Conservation (phyloP, 2,113 vertebrate genomes). For the Origma solitaria region DNA sequence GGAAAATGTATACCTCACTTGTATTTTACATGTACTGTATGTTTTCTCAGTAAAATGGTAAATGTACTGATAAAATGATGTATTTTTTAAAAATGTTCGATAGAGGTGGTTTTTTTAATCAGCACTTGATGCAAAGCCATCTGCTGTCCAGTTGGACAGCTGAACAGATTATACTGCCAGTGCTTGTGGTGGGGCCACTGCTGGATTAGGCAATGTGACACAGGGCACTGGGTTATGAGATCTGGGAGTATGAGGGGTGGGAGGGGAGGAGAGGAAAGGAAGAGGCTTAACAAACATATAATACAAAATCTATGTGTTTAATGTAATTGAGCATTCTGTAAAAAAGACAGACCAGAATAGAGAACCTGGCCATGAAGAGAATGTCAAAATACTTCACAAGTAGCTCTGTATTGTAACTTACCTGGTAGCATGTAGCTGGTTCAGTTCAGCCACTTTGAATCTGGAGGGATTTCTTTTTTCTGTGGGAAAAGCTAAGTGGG, state of each 20-base stretch:
- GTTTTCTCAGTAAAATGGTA: neutral
- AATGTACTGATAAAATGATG: neutral
- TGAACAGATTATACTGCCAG: conserved; percentile 31
- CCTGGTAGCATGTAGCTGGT: accelerated
- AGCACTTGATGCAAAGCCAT: conserved; percentile 34
- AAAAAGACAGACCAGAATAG: neutral
- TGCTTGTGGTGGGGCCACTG: neutral
- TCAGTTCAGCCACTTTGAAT: neutral
- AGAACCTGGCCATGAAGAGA: neutral
- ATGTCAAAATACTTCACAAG: neutral
- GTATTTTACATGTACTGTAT: neutral
- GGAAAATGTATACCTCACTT: neutral
- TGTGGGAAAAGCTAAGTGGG: neutral
- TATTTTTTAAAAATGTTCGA: neutral
- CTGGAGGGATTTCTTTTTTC: neutral
- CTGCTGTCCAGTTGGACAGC: conserved; percentile 47
- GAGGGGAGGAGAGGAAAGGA: neutral
- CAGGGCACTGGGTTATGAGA: conserved; percentile 19
- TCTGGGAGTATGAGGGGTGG: neutral
- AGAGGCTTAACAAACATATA: neutral
- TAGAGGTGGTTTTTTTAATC: conserved; percentile 2
- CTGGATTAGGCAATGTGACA: conserved; percentile 27
- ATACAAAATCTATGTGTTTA: neutral
- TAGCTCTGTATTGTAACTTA: accelerated
- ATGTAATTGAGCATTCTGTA: neutral